Conservation (phyloP, 2,113 vertebrate species). For the Marmota monax region DNA sequence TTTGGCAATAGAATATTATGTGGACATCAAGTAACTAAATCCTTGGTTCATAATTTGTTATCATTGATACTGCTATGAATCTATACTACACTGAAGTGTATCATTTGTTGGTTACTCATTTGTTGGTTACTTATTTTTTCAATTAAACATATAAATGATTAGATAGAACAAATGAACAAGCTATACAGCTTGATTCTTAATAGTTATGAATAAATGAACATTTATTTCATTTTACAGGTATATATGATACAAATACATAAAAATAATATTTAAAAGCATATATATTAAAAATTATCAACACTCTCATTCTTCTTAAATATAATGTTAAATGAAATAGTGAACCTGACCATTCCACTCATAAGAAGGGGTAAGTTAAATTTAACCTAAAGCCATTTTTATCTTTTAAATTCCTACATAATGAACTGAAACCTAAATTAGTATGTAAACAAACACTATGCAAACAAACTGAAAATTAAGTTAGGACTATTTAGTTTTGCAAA, state of each 20-base stretch:
- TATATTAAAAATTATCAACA: neutral
- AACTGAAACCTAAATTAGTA: neutral
- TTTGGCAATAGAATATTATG: neutral
- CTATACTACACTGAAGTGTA: neutral
- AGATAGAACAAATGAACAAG: neutral
- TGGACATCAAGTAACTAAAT: neutral
- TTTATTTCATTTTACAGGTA: neutral
- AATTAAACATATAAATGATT: neutral
- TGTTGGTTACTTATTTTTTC: neutral
- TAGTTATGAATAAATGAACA: neutral
- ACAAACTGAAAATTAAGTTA: neutral
- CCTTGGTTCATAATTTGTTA: neutral
- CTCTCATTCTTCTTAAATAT: neutral
- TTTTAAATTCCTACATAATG: neutral
- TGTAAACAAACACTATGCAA: neutral
- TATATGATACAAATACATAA: neutral
- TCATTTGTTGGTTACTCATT: neutral
- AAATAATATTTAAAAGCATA: neutral
- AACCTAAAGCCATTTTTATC: neutral
- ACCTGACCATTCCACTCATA: neutral
- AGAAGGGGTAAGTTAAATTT: neutral
- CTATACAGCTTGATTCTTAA: neutral
- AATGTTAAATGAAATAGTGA: neutral
- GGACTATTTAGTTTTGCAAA: neutral
- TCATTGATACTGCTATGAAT: neutral